phyloP scores from a whole-genome alignment of 2,888 invertebrate species.

The Mesoligia furuncula region DNA sequence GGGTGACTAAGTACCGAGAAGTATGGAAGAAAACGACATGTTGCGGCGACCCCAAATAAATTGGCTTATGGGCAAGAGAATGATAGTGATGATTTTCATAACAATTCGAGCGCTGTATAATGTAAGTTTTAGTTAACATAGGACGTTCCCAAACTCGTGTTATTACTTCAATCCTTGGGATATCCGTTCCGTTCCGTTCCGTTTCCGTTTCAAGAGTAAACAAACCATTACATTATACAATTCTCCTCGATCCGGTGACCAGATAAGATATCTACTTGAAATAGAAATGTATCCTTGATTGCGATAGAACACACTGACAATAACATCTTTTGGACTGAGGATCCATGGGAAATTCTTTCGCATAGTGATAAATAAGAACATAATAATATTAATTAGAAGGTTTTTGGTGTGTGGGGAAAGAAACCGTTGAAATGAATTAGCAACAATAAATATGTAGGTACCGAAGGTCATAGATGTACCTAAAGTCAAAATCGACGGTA shows the following conservation, averaged over 20 bases:
- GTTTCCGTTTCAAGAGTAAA: constrained; percentile 39
- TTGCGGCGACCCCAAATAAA: neutral
- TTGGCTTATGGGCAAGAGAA: rapidly evolving
- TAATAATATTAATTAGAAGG: neutral
- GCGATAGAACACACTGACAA: constrained; percentile 15
- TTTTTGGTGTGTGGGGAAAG: neutral
- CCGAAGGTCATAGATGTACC: neutral
- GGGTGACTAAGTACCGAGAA: neutral
- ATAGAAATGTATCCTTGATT: constrained; percentile 43
- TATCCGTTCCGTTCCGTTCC: constrained; percentile 34
- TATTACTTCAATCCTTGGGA: constrained; percentile 5
- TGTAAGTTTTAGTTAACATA: neutral
- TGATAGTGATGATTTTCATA: neutral
- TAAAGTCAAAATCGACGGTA: no score
- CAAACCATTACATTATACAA: constrained; percentile 54
- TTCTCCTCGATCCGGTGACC: constrained; percentile 30
- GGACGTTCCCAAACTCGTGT: neutral
- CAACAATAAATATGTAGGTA: no score
- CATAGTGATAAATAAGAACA: neutral
- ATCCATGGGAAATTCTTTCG: neutral
- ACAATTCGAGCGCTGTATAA: neutral
- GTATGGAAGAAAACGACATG: neutral
- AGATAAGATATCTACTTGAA: constrained; percentile 48
- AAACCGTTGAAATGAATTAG: constrained; percentile 1
- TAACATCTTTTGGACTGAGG: constrained; percentile 6